These are phyloP conservation scores for Apostichopus japonicus DNA, from an alignment of 35 echinoderm and acorn worm genomes.

Conservation along the genomic window DNA sequence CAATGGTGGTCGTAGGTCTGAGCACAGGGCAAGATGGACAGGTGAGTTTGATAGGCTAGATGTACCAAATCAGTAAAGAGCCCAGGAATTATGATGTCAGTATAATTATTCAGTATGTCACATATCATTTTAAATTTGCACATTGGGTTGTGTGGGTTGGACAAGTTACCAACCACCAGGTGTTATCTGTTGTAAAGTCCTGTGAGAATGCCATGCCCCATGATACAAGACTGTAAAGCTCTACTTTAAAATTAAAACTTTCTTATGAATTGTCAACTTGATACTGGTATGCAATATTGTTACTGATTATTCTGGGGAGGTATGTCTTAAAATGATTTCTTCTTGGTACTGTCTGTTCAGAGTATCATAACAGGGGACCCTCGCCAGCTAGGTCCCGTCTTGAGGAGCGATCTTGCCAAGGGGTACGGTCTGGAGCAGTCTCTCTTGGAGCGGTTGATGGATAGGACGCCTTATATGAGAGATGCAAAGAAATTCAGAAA, in stretches of 20 bases:
- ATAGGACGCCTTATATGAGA: conserved; percentile 71
- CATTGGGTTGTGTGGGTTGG: no score
- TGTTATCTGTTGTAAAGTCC: no score
- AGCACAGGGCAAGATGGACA: conserved; percentile 81
- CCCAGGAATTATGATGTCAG: no score
- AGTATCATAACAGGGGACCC: conserved; percentile 92
- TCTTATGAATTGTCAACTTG: no score
- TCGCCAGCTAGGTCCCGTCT: conserved; percentile 85
- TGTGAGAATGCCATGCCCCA: no score
- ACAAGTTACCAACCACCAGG: no score
- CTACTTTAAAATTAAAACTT: no score
- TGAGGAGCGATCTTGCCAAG: conserved; percentile 63
- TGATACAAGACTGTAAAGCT: no score
- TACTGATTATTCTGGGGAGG: no score
- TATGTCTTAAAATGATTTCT: no score
- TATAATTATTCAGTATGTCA: neutral
- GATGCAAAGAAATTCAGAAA: conserved; percentile 79
- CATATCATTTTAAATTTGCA: neutral
- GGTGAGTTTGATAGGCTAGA: conserved; percentile 44
- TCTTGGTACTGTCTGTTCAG: conserved; percentile 17
- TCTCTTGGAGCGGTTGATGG: conserved; percentile 81
- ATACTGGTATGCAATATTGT: no score
- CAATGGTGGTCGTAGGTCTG: conserved; percentile 70
- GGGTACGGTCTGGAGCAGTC: conserved; percentile 72
- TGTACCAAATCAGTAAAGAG: no score